Evolutionary conservation across 1,140 invertebrate genomes (phyloP).

Genomic region (Neomicropteryx cornuta): DNA sequence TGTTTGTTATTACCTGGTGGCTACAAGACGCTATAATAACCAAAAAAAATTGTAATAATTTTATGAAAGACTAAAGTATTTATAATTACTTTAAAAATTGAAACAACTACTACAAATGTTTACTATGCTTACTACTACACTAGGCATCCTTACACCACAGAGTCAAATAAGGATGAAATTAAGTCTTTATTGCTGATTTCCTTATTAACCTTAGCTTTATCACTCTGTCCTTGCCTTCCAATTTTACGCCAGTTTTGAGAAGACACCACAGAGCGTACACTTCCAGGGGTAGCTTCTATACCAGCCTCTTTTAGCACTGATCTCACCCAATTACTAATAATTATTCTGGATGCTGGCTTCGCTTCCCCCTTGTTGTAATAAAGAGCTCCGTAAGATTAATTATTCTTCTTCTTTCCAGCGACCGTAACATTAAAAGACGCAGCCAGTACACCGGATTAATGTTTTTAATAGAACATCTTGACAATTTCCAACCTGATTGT

Average conservation of each 20-base stretch:
- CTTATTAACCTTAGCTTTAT: no score
- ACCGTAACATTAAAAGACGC: background rate
- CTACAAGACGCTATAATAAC: no score
- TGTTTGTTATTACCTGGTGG: no score
- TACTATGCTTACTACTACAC: no score
- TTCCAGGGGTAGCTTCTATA: background rate
- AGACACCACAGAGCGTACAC: background rate
- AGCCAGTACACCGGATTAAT: conserved; percentile 7
- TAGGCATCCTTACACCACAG: no score
- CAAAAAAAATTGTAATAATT: no score
- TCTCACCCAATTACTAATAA: background rate
- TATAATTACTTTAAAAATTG: no score
- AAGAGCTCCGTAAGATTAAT: background rate
- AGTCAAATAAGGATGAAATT: no score
- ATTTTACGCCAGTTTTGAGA: background rate
- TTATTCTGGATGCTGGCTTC: background rate
- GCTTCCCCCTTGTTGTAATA: background rate
- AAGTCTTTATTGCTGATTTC: no score
- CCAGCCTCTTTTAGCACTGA: background rate
- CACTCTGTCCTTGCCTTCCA: no score
- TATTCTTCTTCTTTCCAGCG: background rate
- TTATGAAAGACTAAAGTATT: no score
- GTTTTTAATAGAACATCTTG: conserved; percentile 4
- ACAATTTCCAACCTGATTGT: conserved; percentile 11
- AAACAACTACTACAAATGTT: no score